These are phyloP conservation scores for Acholoe squamosa DNA, from an alignment of 2,888 invertebrate species.

Conservation along the genomic window DNA sequence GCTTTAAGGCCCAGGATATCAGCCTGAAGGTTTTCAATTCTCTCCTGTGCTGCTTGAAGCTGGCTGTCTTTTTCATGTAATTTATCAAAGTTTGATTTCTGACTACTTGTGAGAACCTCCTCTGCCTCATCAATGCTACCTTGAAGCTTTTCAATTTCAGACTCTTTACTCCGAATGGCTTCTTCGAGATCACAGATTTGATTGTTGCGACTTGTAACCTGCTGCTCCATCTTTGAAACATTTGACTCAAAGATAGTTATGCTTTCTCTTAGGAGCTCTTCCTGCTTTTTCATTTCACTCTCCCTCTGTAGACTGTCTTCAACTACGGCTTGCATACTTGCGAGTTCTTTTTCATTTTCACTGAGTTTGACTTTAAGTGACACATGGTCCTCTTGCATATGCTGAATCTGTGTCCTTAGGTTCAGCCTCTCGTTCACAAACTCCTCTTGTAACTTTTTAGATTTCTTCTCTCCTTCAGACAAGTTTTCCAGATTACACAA, in stretches of 20 bases:
- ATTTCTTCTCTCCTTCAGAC: not conserved
- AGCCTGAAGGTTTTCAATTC: not conserved
- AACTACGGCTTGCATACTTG: not conserved
- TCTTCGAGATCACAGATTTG: not conserved
- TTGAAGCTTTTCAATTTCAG: slow-evolving; percentile 16
- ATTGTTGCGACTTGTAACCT: not conserved
- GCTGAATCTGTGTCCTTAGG: slow-evolving; percentile 39
- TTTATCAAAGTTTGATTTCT: not conserved
- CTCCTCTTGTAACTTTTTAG: slow-evolving; percentile 4
- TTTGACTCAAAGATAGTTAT: not conserved
- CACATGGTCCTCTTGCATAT: not conserved
- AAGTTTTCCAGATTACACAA: not conserved
- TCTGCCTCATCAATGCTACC: slow-evolving; percentile 28
- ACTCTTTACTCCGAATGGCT: not conserved
- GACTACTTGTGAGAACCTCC: not conserved
- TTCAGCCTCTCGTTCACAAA: slow-evolving; percentile 34
- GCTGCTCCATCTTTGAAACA: not conserved
- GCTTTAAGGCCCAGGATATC: not conserved
- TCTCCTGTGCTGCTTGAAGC: not conserved
- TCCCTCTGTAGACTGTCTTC: not conserved
- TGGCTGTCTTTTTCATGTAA: slow-evolving; percentile 38
- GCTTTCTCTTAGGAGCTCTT: not conserved
- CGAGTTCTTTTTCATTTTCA: not conserved
- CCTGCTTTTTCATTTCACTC: not conserved
- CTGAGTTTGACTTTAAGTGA: not conserved